A percentile compares a stretch with the other conserved stretches of the same genome.
These are phyloP conservation scores for Poecile atricapillus DNA, from an alignment of 2,113 vertebrate genomes.

Conservation along the genomic window DNA sequence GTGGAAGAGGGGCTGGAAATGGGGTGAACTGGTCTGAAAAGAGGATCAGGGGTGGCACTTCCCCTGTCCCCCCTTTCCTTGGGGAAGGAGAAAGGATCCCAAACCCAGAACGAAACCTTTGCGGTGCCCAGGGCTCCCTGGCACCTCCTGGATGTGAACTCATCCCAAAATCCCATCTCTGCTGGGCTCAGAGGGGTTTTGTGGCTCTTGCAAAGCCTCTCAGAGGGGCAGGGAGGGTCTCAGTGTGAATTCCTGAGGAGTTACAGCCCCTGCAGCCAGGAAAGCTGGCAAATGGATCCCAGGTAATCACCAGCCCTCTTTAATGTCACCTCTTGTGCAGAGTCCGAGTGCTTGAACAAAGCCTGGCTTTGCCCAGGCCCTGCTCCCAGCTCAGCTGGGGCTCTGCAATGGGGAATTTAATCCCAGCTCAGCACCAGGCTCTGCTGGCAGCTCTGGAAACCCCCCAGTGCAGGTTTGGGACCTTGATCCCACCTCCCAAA, in stretches of 20 bases:
- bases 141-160: background rate
- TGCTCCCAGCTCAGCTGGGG: background rate
- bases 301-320: background rate
- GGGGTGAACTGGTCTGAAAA: background rate
- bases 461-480: no score
- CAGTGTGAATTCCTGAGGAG: background rate
- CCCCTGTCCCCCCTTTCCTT: no score
- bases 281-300: background rate
- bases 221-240: accelerated
- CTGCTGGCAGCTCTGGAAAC: background rate
- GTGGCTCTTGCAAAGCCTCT: background rate
- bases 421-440: background rate
- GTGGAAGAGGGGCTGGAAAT: background rate
- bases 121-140: background rate
- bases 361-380: background rate
- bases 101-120: background rate
- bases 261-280: background rate
- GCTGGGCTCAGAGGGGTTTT: background rate
- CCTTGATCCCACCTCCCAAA: background rate
- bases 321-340: background rate
- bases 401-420: accelerated
- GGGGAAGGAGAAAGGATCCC: background rate
- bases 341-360: background rate
- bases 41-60: background rate
- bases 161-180: background rate